phyloP scores from a whole-genome alignment of 2,113 vertebrate species.

The Crotalus tigris region DNA sequence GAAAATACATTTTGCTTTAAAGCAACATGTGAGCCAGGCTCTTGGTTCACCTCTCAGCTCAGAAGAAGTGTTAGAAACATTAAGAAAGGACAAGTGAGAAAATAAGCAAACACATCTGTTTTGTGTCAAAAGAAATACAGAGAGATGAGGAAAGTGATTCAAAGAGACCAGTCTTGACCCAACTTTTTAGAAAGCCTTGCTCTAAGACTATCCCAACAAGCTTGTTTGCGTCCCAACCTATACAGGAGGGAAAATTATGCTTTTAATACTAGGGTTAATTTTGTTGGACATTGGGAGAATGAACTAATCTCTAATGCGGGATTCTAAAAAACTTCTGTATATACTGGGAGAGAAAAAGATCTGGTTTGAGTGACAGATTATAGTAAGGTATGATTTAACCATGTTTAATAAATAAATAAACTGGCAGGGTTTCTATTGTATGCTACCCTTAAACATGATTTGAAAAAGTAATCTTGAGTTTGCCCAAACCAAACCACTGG shows the following conservation, averaged over 20 bases:
- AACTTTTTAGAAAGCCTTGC: neutral
- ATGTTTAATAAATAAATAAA: neutral
- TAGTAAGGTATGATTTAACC: neutral
- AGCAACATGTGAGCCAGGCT: neutral
- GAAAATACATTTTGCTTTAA: neutral
- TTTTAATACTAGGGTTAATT: neutral
- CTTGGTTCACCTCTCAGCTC: neutral
- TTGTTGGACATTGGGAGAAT: neutral
- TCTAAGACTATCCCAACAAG: neutral
- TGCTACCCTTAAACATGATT: neutral
- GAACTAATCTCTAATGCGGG: neutral
- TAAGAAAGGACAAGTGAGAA: neutral
- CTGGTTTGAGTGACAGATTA: neutral
- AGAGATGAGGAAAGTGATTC: too few species aligned
- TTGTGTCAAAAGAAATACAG: neutral
- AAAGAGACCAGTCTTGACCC: neutral
- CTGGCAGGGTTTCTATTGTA: neutral
- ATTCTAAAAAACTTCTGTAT: neutral
- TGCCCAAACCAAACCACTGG: neutral
- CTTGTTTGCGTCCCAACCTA: neutral
- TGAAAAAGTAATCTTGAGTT: neutral
- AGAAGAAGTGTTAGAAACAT: neutral
- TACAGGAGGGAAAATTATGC: neutral
- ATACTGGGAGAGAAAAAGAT: neutral
- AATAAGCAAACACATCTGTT: neutral